Evolutionary conservation across 2,888 invertebrate species (phyloP).

Genomic region (Mystacides longicornis): DNA sequence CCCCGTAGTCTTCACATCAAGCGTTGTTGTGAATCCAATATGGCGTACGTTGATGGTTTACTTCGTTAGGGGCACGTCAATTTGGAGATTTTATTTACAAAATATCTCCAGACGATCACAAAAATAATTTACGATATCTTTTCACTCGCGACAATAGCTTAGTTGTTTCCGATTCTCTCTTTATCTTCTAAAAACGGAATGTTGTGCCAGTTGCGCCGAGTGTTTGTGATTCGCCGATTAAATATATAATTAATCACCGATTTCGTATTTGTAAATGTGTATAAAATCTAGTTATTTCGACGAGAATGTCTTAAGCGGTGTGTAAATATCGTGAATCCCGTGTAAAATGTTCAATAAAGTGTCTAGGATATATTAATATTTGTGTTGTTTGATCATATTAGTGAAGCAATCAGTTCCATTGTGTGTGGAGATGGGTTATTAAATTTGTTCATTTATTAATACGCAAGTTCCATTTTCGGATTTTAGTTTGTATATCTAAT

Average conservation of each 20-base stretch:
- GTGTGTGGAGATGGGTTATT: constrained; percentile 1
- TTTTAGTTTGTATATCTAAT: constrained; percentile 10
- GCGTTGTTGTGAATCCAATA: constrained; percentile 68
- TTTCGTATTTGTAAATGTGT: constrained; percentile 9
- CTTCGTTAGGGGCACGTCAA: constrained; percentile 52
- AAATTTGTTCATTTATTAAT: neutral
- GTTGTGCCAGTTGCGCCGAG: constrained; percentile 19
- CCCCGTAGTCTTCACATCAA: constrained; percentile 51
- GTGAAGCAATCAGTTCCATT: neutral
- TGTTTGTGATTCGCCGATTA: constrained; percentile 21
- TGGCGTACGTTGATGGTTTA: constrained; percentile 56
- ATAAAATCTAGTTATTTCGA: constrained; percentile 10
- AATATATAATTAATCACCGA: constrained; percentile 13
- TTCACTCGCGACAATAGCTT: neutral
- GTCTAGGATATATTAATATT: neutral
- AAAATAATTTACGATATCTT: constrained; percentile 8
- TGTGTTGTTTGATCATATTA: neutral
- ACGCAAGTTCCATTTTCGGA: neutral
- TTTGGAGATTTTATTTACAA: constrained; percentile 43
- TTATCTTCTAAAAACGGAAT: constrained; percentile 8
- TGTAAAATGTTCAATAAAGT: neutral
- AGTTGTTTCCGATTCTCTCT: neutral
- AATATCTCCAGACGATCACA: constrained; percentile 11
- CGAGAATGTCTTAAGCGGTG: neutral
- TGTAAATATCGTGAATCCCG: neutral